phyloP scores from a whole-genome alignment of 2,888 invertebrate species.

The Sarcophaga caerulescens region DNA sequence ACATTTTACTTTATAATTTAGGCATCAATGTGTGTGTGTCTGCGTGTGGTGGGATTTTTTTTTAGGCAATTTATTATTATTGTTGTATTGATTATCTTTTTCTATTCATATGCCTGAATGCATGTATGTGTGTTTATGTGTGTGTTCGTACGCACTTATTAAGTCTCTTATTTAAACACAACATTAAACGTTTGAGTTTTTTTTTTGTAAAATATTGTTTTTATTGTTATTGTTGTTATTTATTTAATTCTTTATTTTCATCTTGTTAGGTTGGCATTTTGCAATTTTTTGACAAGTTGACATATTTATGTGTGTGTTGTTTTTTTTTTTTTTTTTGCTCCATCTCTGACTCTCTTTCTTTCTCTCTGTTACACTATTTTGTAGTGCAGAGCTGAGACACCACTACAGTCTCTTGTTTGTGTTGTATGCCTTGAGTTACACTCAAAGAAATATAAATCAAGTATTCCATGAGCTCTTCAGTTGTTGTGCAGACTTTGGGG shows the following conservation, averaged over 20 bases:
- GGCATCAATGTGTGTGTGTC: conserved; percentile 39
- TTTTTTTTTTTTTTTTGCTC: conserved; percentile 16
- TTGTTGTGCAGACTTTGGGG: too few species aligned
- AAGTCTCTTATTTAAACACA: too few species aligned
- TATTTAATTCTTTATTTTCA: conserved; percentile 64
- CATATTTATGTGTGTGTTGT: conserved; percentile 64
- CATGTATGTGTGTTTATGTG: neutral
- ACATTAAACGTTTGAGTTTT: too few species aligned
- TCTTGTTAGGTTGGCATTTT: conserved; percentile 67
- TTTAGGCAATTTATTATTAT: conserved; percentile 50
- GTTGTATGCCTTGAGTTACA: neutral
- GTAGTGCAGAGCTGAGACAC: too few species aligned
- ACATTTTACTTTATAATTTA: conserved; percentile 37
- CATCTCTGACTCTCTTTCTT: neutral
- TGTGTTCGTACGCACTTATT: too few species aligned
- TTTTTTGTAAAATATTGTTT: conserved; percentile 35
- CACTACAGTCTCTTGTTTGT: neutral
- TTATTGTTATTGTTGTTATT: conserved; percentile 35
- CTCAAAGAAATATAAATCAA: neutral
- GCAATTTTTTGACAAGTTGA: conserved; percentile 66
- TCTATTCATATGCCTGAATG: neutral
- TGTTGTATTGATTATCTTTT: conserved; percentile 24
- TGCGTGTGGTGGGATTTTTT: conserved; percentile 22
- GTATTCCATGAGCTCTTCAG: neutral
- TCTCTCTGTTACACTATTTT: too few species aligned